Evolutionary conservation across 2,888 invertebrate species (phyloP), one percentile per base, ranked within the genome.

Genomic region (Pseudococcus longispinus): DNA sequence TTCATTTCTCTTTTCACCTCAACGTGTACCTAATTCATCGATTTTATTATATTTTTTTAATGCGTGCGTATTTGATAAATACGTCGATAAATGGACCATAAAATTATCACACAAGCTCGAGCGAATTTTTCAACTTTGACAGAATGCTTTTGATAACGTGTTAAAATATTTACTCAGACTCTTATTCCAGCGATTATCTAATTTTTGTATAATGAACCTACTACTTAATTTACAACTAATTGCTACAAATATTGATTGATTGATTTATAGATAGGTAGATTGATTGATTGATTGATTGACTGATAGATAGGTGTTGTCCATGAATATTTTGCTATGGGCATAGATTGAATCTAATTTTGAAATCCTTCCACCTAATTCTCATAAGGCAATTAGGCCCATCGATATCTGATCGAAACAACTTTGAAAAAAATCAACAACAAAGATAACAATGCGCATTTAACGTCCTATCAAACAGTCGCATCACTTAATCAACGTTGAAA

Each of bases 1-100:
- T 87, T 26, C 60, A 82, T 87, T 83, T 87, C 82, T 82, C 83
- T 87, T 87, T 87, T 55, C 23, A 82, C 15, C 37, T 86, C 3
- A 51, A 84, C 32, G 74, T 74, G 74, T 74, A 37, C 37, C 37
- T 37, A 37, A 74, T 74, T 74, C 18, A 74, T 74, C 29, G 74
- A 37, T 74, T 74, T 74, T 51, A n/a, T 74, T 74, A 74, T 32
- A 32, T 11, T 26, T 18, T 74, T 74, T 32, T 70, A 23, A 37
- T 26, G 37, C 37, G n/a, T 32, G n/a, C 26, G 65, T 65, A 26
- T 4, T 65, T 5, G 20, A 23, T 70, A 26, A 70, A 70, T 70
- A 29, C 2, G 29, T 65, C n/a, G 20, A 23, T 70, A 26, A 70
- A 70, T 70, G 70, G 29, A 70, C 23, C 70, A 26, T 70, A 70